Base-by-base conservation (phyloP, 2,888 invertebrate genomes). In the Epiblema foenella region DNA sequence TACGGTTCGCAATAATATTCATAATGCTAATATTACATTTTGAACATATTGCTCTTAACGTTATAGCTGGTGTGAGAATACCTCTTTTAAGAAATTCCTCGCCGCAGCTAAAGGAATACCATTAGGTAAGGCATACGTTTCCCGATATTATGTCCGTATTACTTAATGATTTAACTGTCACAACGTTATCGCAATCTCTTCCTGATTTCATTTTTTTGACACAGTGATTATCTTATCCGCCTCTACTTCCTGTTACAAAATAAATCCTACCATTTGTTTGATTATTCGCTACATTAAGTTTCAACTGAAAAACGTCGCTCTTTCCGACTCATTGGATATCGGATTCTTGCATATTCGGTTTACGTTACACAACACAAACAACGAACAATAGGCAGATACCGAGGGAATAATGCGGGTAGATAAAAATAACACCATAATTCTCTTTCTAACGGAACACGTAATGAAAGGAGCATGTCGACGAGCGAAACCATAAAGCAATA, bases 251-350 rank as follows among this genome's bases (percentile, higher is more conserved):
- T 42, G 52, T 54, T 59, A 46, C n/a, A 46, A 46, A 46, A 59
- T 60, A 65, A 64, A 60, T 60, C 59, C n/a, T 56, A 54, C 59
- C 54, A 70, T 70, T 65, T 66, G 65, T 66, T 60, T 66, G 54
- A 70, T 65, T 66, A 66, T 56, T 37, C 70, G 15, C 70, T 56
- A 9, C 70, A 59, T 69, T 59, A 42, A 54, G 20, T 12, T 42
- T 58, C 8, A 51, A 42, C 49, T 64, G 39, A 59, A 69, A 65
- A 58, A 33, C 39, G 58, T 11, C 10, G 11, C 18, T 39, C 18
- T 42, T 64, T n/a, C 64, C 39, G 52, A 39, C 0, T 54, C 39
- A 17, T 54, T 59, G 52, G 52, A n/a, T n/a, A n/a, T 20, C 18
- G 29, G 18, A 52, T 58, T 42, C 4, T 29, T 69, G 37, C 49